Evolutionary conservation across 2,888 invertebrate species (phyloP), one percentile per base, ranked within the genome.

Genomic region (Eupithecia exiguata): DNA sequence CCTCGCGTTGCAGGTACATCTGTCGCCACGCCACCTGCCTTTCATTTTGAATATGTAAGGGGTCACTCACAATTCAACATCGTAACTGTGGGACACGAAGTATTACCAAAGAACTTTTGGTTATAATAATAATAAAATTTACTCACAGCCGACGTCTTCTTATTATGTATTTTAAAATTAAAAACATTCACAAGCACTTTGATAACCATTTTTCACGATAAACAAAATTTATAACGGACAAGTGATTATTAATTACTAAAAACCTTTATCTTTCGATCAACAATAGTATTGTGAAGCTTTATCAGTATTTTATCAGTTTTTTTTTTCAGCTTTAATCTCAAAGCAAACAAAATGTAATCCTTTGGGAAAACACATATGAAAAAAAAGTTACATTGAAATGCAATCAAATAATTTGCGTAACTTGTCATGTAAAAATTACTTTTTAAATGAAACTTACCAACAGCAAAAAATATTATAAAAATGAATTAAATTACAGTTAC

Each of bases 91-190:
- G 53, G 21, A 25, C 49, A 5, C 4, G 21, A 53, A 53, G n/a
- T 53, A n/a, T 18, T 18, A 49, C 2, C n/a, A 49, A 7, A n/a
- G 10, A 21, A 53, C 49, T 21, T n/a, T 49, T 53, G 53, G 21
- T 53, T 12, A 21, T 10, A 53, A 53, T n/a, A 10, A 53, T 21
- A 53, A 53, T 53, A 21, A 53, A 53, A 53, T 58, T 21, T 10
- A 53, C 53, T 53, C 53, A 53, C 53, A 53, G 21, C 53, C 21
- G 53, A 53, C 53, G 53, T 53, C 53, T 53, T 53, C 53, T 12
- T 58, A 12, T 30, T 30, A 4, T 30, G 5, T 14, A 25, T 58
- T 53, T 21, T 1, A 53, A 21, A 21, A 53, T 25, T 12, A 12
- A 58, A 58, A 4, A 25, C 3, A 58, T 25, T 25, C 58, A 25